phyloP scores from a whole-genome alignment of 35 echinoderm and acorn worm species.

The Strongylocentrotus purpuratus region DNA sequence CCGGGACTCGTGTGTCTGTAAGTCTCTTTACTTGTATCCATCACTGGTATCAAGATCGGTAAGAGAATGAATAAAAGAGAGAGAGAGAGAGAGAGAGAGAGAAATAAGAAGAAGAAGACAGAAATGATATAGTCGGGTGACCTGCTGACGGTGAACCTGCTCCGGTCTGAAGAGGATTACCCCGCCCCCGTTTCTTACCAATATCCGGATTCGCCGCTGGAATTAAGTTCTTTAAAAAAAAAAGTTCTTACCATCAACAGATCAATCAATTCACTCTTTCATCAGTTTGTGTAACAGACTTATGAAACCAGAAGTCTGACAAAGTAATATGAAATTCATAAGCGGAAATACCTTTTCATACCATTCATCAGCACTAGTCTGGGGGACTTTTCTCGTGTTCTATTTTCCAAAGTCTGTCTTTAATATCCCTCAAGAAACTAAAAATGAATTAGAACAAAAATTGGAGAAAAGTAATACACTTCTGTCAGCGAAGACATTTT shows the following conservation, averaged over 20 bases:
- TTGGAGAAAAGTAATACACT: not conserved
- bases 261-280: not conserved
- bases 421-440: not conserved
- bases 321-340: not conserved
- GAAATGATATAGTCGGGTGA: too few relatives aligned
- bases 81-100: not conserved
- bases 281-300: not conserved
- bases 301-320: not conserved
- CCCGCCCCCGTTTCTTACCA: not conserved
- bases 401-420: not conserved
- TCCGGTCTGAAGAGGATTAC: not conserved
- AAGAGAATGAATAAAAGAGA: not conserved
- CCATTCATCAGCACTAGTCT: not conserved
- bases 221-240: not conserved
- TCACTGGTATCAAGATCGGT: not conserved
- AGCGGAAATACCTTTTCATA: not conserved
- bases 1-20: constrained; percentile 74
- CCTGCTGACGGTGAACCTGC: not conserved
- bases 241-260: not conserved
- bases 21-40: constrained; percentile 33
- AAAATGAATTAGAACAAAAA: not conserved
- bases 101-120: too few relatives aligned
- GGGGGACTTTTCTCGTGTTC: not conserved
- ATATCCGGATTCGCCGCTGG: not conserved
- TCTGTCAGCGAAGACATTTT: not conserved